Evolutionary conservation across 2,113 vertebrate species (phyloP), one percentile per base, ranked within the genome.

Genomic region (Kryptolebias marmoratus): DNA sequence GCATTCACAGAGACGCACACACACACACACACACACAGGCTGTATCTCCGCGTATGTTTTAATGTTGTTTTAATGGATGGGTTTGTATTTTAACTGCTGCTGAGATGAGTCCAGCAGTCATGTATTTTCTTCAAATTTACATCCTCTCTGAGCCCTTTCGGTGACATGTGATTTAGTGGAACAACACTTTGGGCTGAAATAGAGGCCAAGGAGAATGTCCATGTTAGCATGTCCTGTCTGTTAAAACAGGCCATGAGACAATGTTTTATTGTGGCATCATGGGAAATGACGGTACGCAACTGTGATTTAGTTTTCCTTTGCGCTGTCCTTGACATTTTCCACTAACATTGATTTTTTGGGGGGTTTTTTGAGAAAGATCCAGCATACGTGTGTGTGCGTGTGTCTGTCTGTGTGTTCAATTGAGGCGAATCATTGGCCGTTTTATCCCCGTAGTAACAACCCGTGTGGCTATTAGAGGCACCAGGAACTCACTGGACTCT

Each of bases 391-490:
- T 60, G 22, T 22, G 22, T 22, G 22, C 22, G 22, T 22, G 22
- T 22, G 22, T 22, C 22, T 22, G 22, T 32, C 70, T 75, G 63
- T 80, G 76, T 65, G 76, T 80, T 79, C 77, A 85, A 83, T 79
- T 89, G 88, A 86, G 80, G 77, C 56, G 48, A 69, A 80, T 86
- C 86, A 90, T 89, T 82, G 81, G 44, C 74, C 85, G 12, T 92
- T 88, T 90, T 87, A 91, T 83, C 53, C 11, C 72, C 9, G 12
- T 11, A 3, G 73, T 67, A 83, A 85, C 44, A 50, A 84, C 67
- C 81, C 72, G n/a, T 81, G 71, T 66, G 72, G 79, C 79, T 71
- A 75, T 77, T 42, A 63, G 52, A 73, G 62, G 76, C 73, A 54
- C 83, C 76, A 77, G 68, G 30, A 75, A 71, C 50, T 68, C 61